Conservation (phyloP, 2,888 invertebrate genomes). For the Caenorhabditis sp. region DNA sequence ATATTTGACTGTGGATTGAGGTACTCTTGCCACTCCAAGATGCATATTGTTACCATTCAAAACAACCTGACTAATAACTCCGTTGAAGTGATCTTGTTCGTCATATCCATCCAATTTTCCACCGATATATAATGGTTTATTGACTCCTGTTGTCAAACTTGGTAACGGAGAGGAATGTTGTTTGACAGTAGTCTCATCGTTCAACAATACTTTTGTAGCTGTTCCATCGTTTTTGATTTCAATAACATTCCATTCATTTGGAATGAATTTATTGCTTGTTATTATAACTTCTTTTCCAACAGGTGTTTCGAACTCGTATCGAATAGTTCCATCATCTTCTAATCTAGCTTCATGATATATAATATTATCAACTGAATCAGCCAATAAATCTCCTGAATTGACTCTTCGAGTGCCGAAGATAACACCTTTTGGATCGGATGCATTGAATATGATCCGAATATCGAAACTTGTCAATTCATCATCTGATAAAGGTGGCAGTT, state of each 20-base stretch:
- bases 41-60: slow-evolving; percentile 50
- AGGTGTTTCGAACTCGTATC: slow-evolving; percentile 61
- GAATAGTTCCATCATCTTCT: slow-evolving; percentile 46
- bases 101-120: slow-evolving; percentile 18
- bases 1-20: slow-evolving; percentile 23
- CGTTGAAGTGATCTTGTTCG: slow-evolving; percentile 27
- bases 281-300: slow-evolving; percentile 50
- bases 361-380: slow-evolving; percentile 11
- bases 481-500: slow-evolving; percentile 57
- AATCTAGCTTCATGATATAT: slow-evolving; percentile 41
- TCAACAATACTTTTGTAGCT: slow-evolving; percentile 21
- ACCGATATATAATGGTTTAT: slow-evolving; percentile 32
- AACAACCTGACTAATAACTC: slow-evolving; percentile 51
- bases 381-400: slow-evolving; percentile 22
- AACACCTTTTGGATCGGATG: slow-evolving; percentile 44
- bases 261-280: slow-evolving; percentile 25
- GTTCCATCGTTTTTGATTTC: slow-evolving; percentile 42
- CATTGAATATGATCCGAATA: slow-evolving; percentile 52
- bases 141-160: slow-evolving; percentile 14
- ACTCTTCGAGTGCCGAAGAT: slow-evolving; percentile 26
- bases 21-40: slow-evolving; percentile 41
- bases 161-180: slow-evolving; percentile 19
- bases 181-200: slow-evolving; percentile 30
- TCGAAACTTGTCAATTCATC: slow-evolving; percentile 52
- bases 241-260: slow-evolving; percentile 57